Conservation (phyloP, 2,888 invertebrate genomes). For the Mechanitis mazaeus region DNA sequence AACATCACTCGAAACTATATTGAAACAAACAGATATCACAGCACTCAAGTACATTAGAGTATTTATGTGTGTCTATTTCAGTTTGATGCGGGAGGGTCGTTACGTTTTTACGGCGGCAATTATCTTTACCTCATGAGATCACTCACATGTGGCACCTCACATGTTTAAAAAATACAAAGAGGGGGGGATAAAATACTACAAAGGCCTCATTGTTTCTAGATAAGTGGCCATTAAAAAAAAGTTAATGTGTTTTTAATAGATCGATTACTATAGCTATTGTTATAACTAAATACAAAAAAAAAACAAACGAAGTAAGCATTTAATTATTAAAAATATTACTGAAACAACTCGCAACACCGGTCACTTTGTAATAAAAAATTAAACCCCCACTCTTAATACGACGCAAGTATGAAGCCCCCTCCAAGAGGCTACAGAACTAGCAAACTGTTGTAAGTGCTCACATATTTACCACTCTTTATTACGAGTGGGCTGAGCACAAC, state of each 20-base stretch:
- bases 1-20: too few relatives aligned
- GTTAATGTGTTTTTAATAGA: too few relatives aligned
- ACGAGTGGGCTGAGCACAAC: conserved; percentile 27
- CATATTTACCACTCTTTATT: conserved; percentile 21
- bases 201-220: conserved; percentile 7
- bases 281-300: too few relatives aligned
- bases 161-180: neutral
- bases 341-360: neutral
- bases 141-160: conserved; percentile 10
- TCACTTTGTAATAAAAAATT: neutral
- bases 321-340: neutral
- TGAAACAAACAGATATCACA: too few relatives aligned
- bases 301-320: neutral
- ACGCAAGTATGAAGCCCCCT: neutral
- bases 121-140: conserved; percentile 14
- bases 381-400: neutral
- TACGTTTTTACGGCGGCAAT: conserved; percentile 14
- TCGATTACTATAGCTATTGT: too few relatives aligned
- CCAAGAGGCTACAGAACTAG: neutral
- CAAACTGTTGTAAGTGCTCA: conserved; percentile 15
- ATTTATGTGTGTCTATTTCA: conserved; percentile 2
- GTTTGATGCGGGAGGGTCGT: conserved; percentile 1
- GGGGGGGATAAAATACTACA: conserved; percentile 4
- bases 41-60: too few relatives aligned
- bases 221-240: neutral